Evolutionary conservation across 1,140 invertebrate species (phyloP), one percentile per base, ranked within the genome.

Genomic region (Euura lappo): DNA sequence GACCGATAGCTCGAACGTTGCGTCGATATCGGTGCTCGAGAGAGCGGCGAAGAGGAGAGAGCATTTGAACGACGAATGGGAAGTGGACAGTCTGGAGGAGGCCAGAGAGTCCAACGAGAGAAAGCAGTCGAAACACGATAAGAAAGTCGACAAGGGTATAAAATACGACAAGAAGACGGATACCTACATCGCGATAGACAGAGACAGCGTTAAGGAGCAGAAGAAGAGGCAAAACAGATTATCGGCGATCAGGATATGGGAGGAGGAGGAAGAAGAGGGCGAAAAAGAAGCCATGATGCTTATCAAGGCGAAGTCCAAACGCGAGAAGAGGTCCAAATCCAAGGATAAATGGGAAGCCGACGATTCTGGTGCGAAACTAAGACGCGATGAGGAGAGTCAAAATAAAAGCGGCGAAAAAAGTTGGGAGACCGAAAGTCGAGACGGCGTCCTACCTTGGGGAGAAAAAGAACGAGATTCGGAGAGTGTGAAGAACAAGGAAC

Each of bases 241-340:
- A 1, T 84, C 79, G 45, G 77, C 84, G 0, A 78, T 84, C 42
- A 83, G 85, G 72, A 87, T 88, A 44, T 87, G 87, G 87, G 86
- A 88, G 65, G 86, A 87, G 1, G 87, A 88, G 43, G 79, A 86
- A 67, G 86, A 87, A 64, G 85, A 88, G 71, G 87, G 79, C 1
- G 86, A 86, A 13, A 79, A 80, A 5, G 84, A 88, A 73, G 83
- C 78, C 70, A 51, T 83, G 71, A 72, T 84, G 76, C 75, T 83
- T 2, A 74, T 77, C 8, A 75, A 81, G 68, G 68, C 76, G 2
- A 82, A 78, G 64, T 28, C 10, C 42, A 51, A 45, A 66, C 68
- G 70, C 44, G 77, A 45, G 60, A 68, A 44, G 10, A 77, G 81
- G 66, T 77, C 77, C 65, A n/a, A 60, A 60, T 6, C 51, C 10